Evolutionary conservation across 2,888 invertebrate genomes (phyloP).

Genomic region (Syrista parreyssii): DNA sequence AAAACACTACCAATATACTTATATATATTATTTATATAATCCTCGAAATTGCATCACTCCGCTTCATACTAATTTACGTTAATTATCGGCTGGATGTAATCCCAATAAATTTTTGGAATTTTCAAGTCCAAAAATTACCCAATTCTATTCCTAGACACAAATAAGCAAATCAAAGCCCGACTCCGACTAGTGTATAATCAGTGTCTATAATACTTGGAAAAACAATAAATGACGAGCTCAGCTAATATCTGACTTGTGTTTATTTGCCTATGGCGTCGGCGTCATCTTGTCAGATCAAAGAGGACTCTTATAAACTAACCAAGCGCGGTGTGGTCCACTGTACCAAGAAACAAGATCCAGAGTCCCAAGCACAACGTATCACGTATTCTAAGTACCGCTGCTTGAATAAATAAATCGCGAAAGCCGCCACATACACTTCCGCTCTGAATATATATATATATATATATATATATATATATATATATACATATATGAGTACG

Average conservation of each 20-base stretch:
- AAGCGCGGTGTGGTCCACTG: background rate
- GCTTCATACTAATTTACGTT: no score
- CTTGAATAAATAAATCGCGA: conserved; percentile 10
- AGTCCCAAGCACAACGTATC: background rate
- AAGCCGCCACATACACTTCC: background rate
- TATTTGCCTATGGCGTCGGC: background rate
- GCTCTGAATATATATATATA: background rate
- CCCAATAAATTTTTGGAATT: background rate
- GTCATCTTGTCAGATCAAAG: conserved; percentile 9
- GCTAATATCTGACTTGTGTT: background rate
- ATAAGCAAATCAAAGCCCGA: background rate
- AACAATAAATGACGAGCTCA: background rate
- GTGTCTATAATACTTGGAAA: background rate
- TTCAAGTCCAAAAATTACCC: background rate
- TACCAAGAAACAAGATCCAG: conserved; percentile 8
- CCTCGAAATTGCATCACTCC: no score
- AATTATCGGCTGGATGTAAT: background rate
- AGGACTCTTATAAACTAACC: conserved; percentile 5
- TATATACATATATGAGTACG: background rate
- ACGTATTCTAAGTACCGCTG: conserved; percentile 1
- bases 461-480: no score
- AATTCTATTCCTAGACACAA: background rate
- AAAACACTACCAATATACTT: no score
- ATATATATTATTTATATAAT: no score
- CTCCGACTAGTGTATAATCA: background rate